phyloP scores from a whole-genome alignment of 2,797 vertebrate genomes.

The Megaceryle alcyon region DNA sequence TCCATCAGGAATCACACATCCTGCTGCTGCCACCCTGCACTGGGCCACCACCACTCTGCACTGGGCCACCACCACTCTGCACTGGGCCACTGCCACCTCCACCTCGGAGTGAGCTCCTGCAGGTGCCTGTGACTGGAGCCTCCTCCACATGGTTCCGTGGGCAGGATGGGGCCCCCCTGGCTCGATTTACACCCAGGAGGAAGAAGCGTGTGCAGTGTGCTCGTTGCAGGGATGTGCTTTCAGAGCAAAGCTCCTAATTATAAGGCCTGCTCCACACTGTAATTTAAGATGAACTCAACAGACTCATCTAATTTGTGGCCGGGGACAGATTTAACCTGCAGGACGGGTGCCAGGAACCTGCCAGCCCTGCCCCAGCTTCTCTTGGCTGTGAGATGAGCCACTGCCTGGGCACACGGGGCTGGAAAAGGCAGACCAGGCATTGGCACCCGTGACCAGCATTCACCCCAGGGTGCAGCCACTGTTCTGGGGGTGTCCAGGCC shows the following conservation, averaged over 20 bases:
- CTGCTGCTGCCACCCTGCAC: not conserved
- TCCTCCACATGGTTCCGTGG: accelerated
- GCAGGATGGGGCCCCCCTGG: not conserved
- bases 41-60: not conserved
- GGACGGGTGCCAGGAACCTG: not conserved
- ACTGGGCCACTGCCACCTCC: not conserved
- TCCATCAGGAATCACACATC: accelerated
- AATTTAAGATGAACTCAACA: conserved; percentile 53
- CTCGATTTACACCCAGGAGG: not conserved
- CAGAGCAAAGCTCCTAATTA: conserved; percentile 46
- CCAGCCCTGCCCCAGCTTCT: not conserved
- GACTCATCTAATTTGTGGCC: conserved; percentile 52
- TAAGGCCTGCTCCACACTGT: not conserved
- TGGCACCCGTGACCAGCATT: not conserved
- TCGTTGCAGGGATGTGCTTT: not conserved
- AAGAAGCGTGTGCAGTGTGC: not conserved
- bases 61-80: no score
- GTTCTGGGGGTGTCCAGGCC: not conserved
- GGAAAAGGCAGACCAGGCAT: not conserved
- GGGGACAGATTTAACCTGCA: conserved; percentile 55
- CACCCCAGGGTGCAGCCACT: not conserved
- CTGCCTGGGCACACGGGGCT: accelerated
- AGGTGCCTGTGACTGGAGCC: not conserved
- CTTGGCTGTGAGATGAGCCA: accelerated
- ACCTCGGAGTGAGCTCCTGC: accelerated